Evolutionary conservation across 2,888 invertebrate genomes (phyloP), one percentile per base, ranked within the genome.

Genomic region (Pristionchus maxplancki): DNA sequence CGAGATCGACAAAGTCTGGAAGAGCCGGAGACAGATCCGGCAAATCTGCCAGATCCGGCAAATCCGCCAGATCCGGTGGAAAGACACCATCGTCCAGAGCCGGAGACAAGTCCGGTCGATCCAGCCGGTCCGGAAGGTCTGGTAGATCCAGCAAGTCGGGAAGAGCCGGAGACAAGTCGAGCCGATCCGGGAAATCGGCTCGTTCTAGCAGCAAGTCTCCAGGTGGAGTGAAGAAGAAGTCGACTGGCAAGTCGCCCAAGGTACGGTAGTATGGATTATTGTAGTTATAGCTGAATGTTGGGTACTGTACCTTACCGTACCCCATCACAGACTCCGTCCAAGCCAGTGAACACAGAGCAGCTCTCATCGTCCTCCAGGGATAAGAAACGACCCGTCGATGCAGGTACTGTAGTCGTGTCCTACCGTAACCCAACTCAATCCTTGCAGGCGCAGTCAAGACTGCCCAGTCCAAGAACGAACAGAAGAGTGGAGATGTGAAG

Each of bases 161-260:
- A 8, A 64, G 64, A 64, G 1, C 64, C 24, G 53, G 24, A 24
- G 28, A 20, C 17, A 28, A 31, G 58, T 58, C 58, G 3, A 58
- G n/a, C 24, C 58, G 58, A n/a, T 58, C 58, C 58, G 58, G 58
- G 2, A 58, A 58, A 58, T 58, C 58, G n/a, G 4, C 58, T 20
- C 58, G 58, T n/a, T 58, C 58, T 58, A 24, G 58, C 20, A 58
- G 58, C n/a, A 58, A 58, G 58, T 58, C 58, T 58, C 24, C 58
- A 24, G 24, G 58, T 9, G 8, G 58, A n/a, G n/a, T 11, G 11
- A 71, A 34, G 71, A 71, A 71, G 71, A 13, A 37, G 31, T 20
- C 71, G 15, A 40, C 71, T 34, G 71, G 71, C 71, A 71, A 71
- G 37, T 34, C 71, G 5, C 71, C 71, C 71, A 71, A 71, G 71